These are phyloP conservation scores for Pelodytes ibericus DNA, from an alignment of 2,797 vertebrate species.

Conservation along the genomic window DNA sequence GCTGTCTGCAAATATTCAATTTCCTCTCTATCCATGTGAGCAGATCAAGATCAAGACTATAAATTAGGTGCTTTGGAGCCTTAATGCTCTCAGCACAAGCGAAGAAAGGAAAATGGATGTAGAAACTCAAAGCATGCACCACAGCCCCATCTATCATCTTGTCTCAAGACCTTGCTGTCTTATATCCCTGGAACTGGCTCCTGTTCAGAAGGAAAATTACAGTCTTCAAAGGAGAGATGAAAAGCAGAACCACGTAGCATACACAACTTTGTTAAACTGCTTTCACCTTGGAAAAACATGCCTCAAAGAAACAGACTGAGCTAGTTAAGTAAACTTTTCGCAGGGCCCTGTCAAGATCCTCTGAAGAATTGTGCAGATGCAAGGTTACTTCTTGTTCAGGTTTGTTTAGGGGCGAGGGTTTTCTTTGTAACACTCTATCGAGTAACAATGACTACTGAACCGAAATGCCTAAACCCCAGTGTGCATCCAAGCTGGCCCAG, in stretches of 20 bases:
- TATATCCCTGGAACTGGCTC: conserved; percentile 61
- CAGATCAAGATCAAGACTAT: conserved; percentile 31
- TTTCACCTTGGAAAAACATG: conserved; percentile 47
- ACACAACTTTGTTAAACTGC: conserved; percentile 52
- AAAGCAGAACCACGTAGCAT: conserved; percentile 54
- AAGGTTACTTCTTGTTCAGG: conserved; percentile 9
- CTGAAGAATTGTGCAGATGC: conserved; percentile 28
- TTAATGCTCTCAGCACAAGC: conserved; percentile 57
- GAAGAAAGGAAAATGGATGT: conserved; percentile 58
- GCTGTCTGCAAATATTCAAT: conserved; percentile 28
- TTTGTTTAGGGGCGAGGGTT: conserved; percentile 15
- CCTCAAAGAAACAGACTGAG: conserved; percentile 38
- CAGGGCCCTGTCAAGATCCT: conserved; percentile 35
- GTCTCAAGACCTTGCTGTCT: conserved; percentile 58
- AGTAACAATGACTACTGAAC: background rate
- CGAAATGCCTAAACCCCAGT: background rate
- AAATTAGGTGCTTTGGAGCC: conserved; percentile 47
- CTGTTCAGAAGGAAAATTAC: conserved; percentile 62
- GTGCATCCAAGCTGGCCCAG: too few species aligned
- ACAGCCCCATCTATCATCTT: conserved; percentile 64
- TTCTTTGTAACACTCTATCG: background rate
- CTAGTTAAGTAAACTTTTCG: conserved; percentile 30
- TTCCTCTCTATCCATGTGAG: conserved; percentile 30
- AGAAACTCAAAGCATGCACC: conserved; percentile 60
- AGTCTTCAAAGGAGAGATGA: conserved; percentile 62